Conservation (phyloP, 2,888 invertebrate genomes). For the Eupeodes latifasciatus region DNA sequence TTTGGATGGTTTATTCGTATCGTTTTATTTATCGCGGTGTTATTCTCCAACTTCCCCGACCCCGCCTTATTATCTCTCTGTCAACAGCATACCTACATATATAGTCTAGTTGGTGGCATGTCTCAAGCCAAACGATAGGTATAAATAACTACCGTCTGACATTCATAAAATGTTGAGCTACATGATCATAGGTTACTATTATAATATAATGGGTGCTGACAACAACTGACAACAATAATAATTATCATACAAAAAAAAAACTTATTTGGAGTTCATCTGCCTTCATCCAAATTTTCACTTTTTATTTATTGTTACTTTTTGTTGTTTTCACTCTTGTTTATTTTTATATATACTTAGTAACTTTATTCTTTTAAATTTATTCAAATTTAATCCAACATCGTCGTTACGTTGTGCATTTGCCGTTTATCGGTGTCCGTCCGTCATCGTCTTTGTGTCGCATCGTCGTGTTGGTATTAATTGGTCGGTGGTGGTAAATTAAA, state of each 20-base stretch:
- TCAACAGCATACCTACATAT: constrained; percentile 9
- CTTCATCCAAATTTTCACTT: constrained; percentile 73
- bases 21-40: constrained; percentile 39
- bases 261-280: constrained; percentile 67
- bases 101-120: neutral
- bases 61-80: constrained; percentile 56
- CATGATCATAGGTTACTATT: constrained; percentile 19
- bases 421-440: neutral
- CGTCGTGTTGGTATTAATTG: too few species aligned
- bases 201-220: constrained; percentile 17
- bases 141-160: constrained; percentile 65
- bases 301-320: constrained; percentile 39
- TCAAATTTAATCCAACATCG: constrained; percentile 66
- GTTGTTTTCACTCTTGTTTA: constrained; percentile 24
- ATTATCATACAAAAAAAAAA: constrained; percentile 4
- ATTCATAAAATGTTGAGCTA: constrained; percentile 24
- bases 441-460: neutral
- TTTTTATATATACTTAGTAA: constrained; percentile 29
- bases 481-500: neutral
- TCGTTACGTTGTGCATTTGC: neutral
- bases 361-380: constrained; percentile 63
- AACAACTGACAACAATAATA: constrained; percentile 12
- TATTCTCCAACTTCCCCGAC: constrained; percentile 22
- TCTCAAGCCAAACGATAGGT: constrained; percentile 23
- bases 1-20: constrained; percentile 41